Base-by-base conservation (phyloP, 2,113 vertebrate species). In the Lepisosteus osseus region DNA sequence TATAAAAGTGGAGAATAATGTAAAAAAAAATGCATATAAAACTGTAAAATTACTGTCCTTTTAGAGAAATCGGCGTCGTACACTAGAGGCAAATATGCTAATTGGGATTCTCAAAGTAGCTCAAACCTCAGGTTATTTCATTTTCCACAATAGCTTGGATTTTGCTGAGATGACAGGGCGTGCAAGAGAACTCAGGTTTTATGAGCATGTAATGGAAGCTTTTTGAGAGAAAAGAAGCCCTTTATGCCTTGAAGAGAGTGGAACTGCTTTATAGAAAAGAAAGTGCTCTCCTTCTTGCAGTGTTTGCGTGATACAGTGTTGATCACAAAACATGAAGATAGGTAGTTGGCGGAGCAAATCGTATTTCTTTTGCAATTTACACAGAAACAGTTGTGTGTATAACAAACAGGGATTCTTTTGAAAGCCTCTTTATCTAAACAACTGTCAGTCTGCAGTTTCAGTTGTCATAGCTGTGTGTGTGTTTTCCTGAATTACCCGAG, bases 51-150 rank as follows among this genome's bases (percentile, higher is more conserved):
- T 87, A 84, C 84, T 75, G 80, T 79, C 79, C 86, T 88, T 88
- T 87, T 85, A 86, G 79, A 84, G 77, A 54, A 86, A 81, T 83
- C 77, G 77, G 83, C 82, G 83, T 86, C 83, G 85, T 80, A 80
- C 88, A 86, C 83, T 72, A 70, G 85, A 85, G 82, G 81, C 78
- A 87, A 85, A 87, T 88, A 90, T 91, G 88, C 89, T 91, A 91
- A 91, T 90, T 90, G 81, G 77, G 69, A 82, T 83, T 84, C 79
- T 74, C 76, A 86, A 87, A 89, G 88, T 86, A 86, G 86, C 82
- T 81, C 83, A 87, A 83, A 85, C 84, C 83, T 82, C 79, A 82
- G 79, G 86, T 88, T 90, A 86, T 90, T 89, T 90, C 81, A 89
- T 91, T 91, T 90, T 82, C 83, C 72, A 84, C 78, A 80, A 86